Percentiles rank a stretch among this genome's conserved stretches.
These are phyloP conservation scores for Cryptoleucopteryx plumbea DNA, from an alignment of 2,113 vertebrate genomes.

Conservation along the genomic window DNA sequence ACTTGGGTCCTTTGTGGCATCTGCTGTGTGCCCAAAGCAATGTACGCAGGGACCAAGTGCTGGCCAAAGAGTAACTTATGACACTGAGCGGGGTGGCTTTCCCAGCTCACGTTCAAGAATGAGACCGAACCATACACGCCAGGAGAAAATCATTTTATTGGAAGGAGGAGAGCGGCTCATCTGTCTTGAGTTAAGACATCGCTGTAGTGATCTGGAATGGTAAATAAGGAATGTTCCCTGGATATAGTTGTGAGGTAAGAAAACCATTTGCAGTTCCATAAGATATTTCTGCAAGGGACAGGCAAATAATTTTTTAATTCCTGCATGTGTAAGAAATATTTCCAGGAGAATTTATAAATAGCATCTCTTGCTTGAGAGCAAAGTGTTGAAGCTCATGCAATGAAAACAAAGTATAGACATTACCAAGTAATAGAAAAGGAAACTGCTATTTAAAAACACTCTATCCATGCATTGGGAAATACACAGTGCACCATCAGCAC, in stretches of 20 bases:
- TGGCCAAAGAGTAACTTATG: not conserved
- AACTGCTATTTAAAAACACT: not conserved
- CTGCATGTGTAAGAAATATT: not conserved
- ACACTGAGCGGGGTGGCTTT: not conserved
- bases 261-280: not conserved
- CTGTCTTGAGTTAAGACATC: not conserved
- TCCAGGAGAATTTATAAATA: not conserved
- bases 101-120: not conserved
- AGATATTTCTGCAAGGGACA: slow-evolving; percentile 18
- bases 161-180: not conserved
- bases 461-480: not conserved
- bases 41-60: accelerated
- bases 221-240: not conserved
- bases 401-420: not conserved
- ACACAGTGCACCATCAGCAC: not conserved
- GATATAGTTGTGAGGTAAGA: slow-evolving; percentile 4
- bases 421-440: not conserved
- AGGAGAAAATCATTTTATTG: not conserved
- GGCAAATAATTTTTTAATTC: not conserved
- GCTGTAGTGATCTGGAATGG: not conserved
- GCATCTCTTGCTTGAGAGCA: not conserved
- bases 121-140: not conserved
- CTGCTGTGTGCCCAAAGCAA: not conserved
- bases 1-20: not conserved
- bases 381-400: not conserved